These are phyloP conservation scores for Boulengeromyrus knoepffleri DNA, from an alignment of 2,113 vertebrate genomes.

Conservation along the genomic window DNA sequence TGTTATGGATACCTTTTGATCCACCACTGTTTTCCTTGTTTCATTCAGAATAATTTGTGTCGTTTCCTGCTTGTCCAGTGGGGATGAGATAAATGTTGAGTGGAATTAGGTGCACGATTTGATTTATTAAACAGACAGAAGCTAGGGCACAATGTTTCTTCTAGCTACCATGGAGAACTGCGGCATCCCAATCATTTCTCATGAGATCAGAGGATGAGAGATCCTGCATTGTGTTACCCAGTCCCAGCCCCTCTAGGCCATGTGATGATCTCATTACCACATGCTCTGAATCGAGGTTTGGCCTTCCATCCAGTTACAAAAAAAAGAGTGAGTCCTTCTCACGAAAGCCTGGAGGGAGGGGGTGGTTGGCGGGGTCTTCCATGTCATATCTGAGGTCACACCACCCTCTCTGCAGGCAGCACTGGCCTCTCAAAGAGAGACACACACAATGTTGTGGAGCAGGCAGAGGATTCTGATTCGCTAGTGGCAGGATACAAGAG, in stretches of 20 bases:
- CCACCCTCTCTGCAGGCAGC: background rate
- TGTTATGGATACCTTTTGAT: background rate
- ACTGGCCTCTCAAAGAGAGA: background rate
- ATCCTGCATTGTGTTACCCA: conserved; percentile 15
- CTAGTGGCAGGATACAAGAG: background rate
- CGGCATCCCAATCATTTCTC: conserved; percentile 20
- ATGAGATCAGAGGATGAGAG: conserved; percentile 4
- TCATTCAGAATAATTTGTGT: background rate
- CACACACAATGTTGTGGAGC: background rate
- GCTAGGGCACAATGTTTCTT: conserved; percentile 11
- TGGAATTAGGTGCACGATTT: background rate
- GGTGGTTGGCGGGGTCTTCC: background rate
- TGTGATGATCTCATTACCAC: conserved; percentile 40
- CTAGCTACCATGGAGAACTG: conserved; percentile 10
- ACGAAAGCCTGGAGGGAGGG: conserved; percentile 28
- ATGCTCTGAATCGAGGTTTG: conserved; percentile 27
- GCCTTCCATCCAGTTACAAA: conserved; percentile 26
- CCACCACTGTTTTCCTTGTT: background rate
- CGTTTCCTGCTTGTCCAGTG: background rate
- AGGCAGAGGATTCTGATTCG: no score
- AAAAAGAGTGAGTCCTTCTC: conserved; percentile 28
- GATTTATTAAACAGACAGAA: conserved; percentile 18
- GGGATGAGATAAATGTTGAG: background rate
- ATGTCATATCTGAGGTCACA: conserved; percentile 15
- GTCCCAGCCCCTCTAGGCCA: conserved; percentile 10